A percentile compares a stretch with the other conserved stretches of the same genome.
These are phyloP conservation scores for Iguana delicatissima DNA, from an alignment of 2,797 vertebrate species.

Conservation along the genomic window DNA sequence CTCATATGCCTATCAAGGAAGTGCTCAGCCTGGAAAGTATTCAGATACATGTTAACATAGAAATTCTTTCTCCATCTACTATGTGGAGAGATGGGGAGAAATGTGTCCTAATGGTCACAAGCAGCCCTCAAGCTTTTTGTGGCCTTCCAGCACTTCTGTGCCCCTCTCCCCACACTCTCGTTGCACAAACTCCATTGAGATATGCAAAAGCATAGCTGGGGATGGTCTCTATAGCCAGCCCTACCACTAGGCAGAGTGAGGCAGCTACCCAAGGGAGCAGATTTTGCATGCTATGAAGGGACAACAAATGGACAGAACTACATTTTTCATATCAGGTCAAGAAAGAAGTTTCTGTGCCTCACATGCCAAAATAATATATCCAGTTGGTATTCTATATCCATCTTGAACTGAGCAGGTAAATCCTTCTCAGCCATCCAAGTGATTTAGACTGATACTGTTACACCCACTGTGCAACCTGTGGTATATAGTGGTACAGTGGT, in stretches of 20 bases:
- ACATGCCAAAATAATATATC: background rate
- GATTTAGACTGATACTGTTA: background rate
- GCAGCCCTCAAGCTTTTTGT: too few species aligned
- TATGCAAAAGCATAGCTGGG: background rate
- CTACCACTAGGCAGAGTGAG: background rate
- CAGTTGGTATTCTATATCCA: background rate
- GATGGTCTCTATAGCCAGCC: background rate
- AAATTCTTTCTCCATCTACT: background rate
- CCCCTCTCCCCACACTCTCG: background rate
- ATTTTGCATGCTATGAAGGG: background rate
- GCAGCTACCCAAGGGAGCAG: background rate
- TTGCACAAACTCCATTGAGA: background rate
- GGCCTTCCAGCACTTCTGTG: too few species aligned
- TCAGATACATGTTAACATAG: background rate
- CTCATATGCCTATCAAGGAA: background rate
- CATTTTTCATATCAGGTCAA: background rate
- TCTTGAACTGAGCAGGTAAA: background rate
- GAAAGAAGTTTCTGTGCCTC: background rate
- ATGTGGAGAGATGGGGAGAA: background rate
- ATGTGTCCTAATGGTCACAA: too few species aligned
- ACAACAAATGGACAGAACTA: background rate
- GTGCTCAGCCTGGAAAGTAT: background rate
- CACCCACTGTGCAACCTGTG: fast-evolving
- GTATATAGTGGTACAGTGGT: background rate
- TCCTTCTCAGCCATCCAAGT: background rate